phyloP scores from a whole-genome alignment of 2,888 invertebrate species.

The Mesorhabditis spiculigera region DNA sequence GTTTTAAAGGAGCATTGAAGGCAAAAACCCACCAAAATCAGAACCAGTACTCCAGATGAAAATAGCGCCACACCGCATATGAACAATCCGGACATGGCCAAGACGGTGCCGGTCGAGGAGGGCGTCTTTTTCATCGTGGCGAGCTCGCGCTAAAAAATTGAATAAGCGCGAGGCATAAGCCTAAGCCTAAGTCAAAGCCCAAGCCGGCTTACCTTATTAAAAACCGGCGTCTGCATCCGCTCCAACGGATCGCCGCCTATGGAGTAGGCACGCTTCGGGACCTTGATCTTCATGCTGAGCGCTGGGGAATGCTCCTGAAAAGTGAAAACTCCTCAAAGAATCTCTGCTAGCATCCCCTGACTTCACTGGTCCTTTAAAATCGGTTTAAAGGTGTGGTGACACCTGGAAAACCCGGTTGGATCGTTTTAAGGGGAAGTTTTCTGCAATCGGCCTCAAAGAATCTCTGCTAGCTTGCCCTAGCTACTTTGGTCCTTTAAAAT shows the following conservation, averaged over 20 bases:
- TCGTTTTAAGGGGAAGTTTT: too few relatives aligned
- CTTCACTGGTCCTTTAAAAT: too few relatives aligned
- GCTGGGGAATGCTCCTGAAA: constrained; percentile 45
- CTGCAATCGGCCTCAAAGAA: too few relatives aligned
- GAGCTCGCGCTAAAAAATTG: constrained; percentile 39
- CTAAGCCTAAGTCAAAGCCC: background rate
- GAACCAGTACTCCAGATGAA: constrained; percentile 51
- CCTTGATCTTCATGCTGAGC: constrained; percentile 39
- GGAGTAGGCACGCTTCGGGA: constrained; percentile 44
- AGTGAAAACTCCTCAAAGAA: too few relatives aligned
- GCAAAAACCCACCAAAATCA: constrained; percentile 41
- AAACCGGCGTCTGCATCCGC: constrained; percentile 47
- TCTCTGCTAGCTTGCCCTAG: too few relatives aligned
- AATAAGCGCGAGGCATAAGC: too few relatives aligned
- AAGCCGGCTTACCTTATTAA: constrained; percentile 41
- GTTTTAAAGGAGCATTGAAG: too few relatives aligned
- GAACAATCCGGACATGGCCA: constrained; percentile 55
- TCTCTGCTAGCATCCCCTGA: too few relatives aligned
- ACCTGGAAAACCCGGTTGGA: too few relatives aligned
- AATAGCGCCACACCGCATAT: constrained; percentile 51
- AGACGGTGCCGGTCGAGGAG: constrained; percentile 53
- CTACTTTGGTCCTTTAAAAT: too few relatives aligned
- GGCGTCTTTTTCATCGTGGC: constrained; percentile 49
- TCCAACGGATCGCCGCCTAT: constrained; percentile 44
- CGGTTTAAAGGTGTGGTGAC: too few relatives aligned